Evolutionary conservation across 2,797 vertebrate species (phyloP), one percentile per base, ranked within the genome.

Genomic region (Hemibagrus guttatus): DNA sequence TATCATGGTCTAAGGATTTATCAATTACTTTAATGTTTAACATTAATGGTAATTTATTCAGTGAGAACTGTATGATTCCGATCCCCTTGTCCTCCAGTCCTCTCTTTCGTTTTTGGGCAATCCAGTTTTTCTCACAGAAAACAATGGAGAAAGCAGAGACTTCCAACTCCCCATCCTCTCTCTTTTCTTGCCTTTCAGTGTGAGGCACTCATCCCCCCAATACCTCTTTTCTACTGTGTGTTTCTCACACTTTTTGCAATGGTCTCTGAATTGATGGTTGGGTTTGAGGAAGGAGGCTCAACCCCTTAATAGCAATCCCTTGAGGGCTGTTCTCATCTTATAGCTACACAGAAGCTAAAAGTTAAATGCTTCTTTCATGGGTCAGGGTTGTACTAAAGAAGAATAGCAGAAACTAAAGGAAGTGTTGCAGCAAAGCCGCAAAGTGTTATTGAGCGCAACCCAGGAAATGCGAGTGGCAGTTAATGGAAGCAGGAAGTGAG

Each of bases 181-280:
- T 63, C 59, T 84, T 84, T 86, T 87, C 66, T 80, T 46, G 35
- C 59, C 49, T 69, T 75, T 49, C 39, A 72, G 56, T 14, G 12
- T 49, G 49, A 63, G 13, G 72, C 88, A 59, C 11, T 63, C 35
- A 26, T 54, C 59, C 61, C 31, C 76, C 85, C 78, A 49, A 31
- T 85, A 78, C 83, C 71, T 63, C 71, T 75, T 76, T 86, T 80
- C 79, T 52, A 59, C 66, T 42, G 68, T 85, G 66, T 74, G 69
- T 86, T 88, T 89, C 89, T 87, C 86, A 86, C 86, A 84, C 84
- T 88, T 83, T 86, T 80, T 87, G 88, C 83, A 84, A 89, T 83
- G 78, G 89, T 66, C 86, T 81, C 72, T 58, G 81, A 71, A 59
- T 42, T 85, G 39, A 59, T 87, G 26, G 72, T 81, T 42, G 49